Evolutionary conservation across 1,140 invertebrate species (phyloP), one percentile per base, ranked within the genome.

Genomic region (Bicyclus anynana): DNA sequence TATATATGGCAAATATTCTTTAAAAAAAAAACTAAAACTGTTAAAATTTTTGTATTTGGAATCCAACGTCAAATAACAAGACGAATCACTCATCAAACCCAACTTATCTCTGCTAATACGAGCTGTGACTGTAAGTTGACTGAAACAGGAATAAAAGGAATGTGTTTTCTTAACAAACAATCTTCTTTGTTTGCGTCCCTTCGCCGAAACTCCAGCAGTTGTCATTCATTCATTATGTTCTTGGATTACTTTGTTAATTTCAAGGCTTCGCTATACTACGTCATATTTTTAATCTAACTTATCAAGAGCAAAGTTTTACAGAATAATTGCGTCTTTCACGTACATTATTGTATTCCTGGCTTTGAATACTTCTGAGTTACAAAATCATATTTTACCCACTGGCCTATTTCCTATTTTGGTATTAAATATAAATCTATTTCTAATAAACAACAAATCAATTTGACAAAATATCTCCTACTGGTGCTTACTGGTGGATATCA

Each of bases 151-250:
- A 33, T 33, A 33, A 33, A 33, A 33, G 29, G 29, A 33, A 33
- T 33, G 29, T 33, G 29, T 20, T 44, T 44, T 44, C 40, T 26
- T n/a, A 23, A 52, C 50, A 18, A 4, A 52, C 35, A 40, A 40
- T 52, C 16, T 14, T 40, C 21, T 52, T 26, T 42, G 50, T 52
- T 52, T 27, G 17, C 14, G 27, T 18, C 48, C 29, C 33, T 35
- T 37, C 27, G 20, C 33, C 18, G n/a, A 35, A 51, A 33, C 13
- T 47, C 44, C 17, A 40, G 29, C 40, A 38, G 26, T 49, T 49
- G 54, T 56, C 54, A 49, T 21, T 56, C 44, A 49, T 56, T 56
- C 47, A 50, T 50, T 56, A 50, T 35, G 29, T 20, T 17, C 17
- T 13, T 4, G 13, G 37, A 14, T 40, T 16, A 17, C 16, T 40